phyloP scores from a whole-genome alignment of 1,140 invertebrate genomes.

The Cherax quadricarinatus region DNA sequence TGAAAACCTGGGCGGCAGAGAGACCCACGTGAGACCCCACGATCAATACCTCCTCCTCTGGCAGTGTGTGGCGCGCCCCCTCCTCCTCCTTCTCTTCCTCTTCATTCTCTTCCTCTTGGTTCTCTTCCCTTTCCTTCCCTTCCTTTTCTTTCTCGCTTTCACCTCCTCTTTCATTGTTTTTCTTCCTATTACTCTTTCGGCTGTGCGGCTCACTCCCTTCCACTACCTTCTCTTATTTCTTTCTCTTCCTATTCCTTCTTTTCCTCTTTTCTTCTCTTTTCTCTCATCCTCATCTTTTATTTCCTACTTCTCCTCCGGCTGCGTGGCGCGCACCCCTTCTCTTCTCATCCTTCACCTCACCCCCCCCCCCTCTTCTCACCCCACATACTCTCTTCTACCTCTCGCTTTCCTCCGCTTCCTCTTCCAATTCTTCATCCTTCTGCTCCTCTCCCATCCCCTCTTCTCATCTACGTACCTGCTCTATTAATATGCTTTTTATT shows the following conservation, averaged over 20 bases:
- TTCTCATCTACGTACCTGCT: too few relatives aligned
- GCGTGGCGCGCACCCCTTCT: neutral
- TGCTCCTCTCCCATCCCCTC: too few relatives aligned
- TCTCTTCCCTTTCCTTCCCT: neutral
- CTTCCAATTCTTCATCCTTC: neutral
- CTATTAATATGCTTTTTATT: too few relatives aligned
- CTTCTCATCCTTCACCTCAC: neutral
- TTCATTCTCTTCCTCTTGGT: neutral
- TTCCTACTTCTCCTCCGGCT: neutral
- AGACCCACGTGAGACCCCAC: conserved; percentile 37
- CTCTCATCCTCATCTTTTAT: neutral
- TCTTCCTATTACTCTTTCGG: too few relatives aligned
- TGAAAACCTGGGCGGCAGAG: conserved; percentile 28
- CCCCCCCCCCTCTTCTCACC: neutral
- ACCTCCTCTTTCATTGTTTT: neutral
- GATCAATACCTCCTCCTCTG: conserved; percentile 47
- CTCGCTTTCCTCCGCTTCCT: neutral
- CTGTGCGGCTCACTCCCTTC: neutral
- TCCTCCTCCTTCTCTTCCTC: neutral
- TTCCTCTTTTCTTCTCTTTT: neutral
- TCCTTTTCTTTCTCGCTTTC: conserved; percentile 2
- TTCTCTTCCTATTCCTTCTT: neutral
- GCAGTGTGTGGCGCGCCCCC: conserved; percentile 15
- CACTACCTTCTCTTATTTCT: neutral
- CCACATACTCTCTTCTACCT: too few relatives aligned